Evolutionary conservation across 2,797 vertebrate genomes (phyloP), one percentile per base, ranked within the genome.

Genomic region (Oreonectes daqikongensis): DNA sequence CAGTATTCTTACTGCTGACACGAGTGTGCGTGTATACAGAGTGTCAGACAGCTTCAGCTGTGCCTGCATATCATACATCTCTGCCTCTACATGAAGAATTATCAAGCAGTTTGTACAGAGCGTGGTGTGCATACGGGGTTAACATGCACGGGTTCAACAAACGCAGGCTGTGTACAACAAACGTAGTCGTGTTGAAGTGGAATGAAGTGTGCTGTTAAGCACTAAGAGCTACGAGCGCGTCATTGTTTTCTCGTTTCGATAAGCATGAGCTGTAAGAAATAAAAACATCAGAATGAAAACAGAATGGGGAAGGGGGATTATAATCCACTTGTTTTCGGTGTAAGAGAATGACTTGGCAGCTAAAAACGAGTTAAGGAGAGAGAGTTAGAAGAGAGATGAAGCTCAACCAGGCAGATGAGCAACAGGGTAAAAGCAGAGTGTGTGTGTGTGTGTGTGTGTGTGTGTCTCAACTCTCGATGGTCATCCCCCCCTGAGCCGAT

Each of bases 371-470:
- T 77, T 83, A 50, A 26, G 63, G 70, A 30, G 28, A 18, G 5
- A 18, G 8, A 65, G 60, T 15, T 50, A 60, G 30, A 52, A 46
- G 64, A 59, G 32, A 40, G 59, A 18, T 42, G 63, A 22, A 55
- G 60, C 82, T 83, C 86, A 46, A 87, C 81, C 88, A 83, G 83
- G 81, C 83, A 85, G 85, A 90, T 85, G 86, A 90, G 86, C 88
- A 89, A 88, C 85, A 88, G 89, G 80, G 81, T 24, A 67, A 75
- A 69, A 59, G 46, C 44, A 22, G 48, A 70, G 65, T 59, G 75
- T 72, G 57, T 72, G 50, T 78, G 72, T 46, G 59, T 20, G 55
- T 73, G 64, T 59, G 75, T 72, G 57, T 72, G 52, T 79, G 73
- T 69, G 71, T 79, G 48, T 59, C 59, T 79, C 72, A 72, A 22